Base-by-base conservation (phyloP, 2,888 invertebrate genomes). In the Cataglyphis albicans region DNA sequence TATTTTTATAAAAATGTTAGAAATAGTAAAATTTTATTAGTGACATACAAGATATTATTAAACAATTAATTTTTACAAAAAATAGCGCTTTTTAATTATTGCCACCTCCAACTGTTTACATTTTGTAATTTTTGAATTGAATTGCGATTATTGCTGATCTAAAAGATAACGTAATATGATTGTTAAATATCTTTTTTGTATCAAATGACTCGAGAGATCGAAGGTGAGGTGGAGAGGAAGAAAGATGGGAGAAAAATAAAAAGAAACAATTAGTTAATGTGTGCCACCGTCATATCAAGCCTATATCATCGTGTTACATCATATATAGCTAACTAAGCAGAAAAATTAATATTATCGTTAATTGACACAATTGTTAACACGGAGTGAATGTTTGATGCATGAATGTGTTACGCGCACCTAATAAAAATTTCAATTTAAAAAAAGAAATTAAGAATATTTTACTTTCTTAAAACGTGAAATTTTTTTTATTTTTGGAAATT, bases 261-360 rank as follows among this genome's bases (percentile, higher is more conserved):
- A 72, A 67, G 70, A 83, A 84, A 81, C 59, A 90, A 86, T 89
- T 91, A 90, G 89, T 91, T 87, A 90, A 89, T 89, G 91, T 90
- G 91, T 91, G 91, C 92, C 92, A 93, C 91, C 90, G 91, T 93
- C 94, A 94, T 94, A 94, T 94, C 94, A 94, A 94, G 93, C 94
- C 93, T 94, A 94, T 94, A 94, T 94, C 94, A 94, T 93, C 92
- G 91, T 93, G 93, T 94, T 94, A 92, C 88, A 90, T 93, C 91
- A 89, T 91, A 90, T 89, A 89, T 89, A 90, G 84, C 84, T 88
- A 90, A 88, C 84, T 89, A 90, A 88, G 73, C 84, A 85, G 61
- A 86, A 82, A 78, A 90, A 88, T 86, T 82, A 88, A 92, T 90
- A 88, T 91, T 91, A 92, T 87, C 90, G 93, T 94, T 93, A 92